A percentile compares a stretch with the other conserved stretches of the same genome.
Evolutionary conservation across 2,888 invertebrate species (phyloP).

Genomic region (Tupiocoris notatus): DNA sequence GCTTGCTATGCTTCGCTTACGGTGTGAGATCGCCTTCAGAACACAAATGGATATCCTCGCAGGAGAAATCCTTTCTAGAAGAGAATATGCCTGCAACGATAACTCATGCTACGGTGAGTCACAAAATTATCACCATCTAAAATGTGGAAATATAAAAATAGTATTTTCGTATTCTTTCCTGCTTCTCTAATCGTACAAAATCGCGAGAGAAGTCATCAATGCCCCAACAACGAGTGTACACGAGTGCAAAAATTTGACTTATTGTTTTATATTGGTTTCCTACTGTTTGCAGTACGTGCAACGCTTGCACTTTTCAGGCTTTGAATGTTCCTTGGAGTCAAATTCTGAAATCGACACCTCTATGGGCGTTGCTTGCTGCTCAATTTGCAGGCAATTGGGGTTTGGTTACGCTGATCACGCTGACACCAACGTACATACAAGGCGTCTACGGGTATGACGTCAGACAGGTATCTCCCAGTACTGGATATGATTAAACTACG

Average conservation of each 20-base stretch:
- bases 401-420: not conserved
- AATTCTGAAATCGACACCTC: not conserved
- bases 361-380: not conserved
- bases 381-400: not conserved
- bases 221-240: too few relatives aligned
- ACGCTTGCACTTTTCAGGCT: not conserved
- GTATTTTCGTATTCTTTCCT: too few relatives aligned
- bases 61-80: slow-evolving; percentile 10
- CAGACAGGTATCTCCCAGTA: too few relatives aligned
- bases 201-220: too few relatives aligned
- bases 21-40: not conserved
- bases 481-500: too few relatives aligned
- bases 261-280: too few relatives aligned
- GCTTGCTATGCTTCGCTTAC: not conserved
- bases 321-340: not conserved
- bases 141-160: too few relatives aligned
- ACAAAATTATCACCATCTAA: too few relatives aligned
- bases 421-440: not conserved
- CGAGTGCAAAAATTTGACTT: too few relatives aligned
- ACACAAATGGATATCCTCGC: not conserved
- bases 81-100: not conserved
- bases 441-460: not conserved
- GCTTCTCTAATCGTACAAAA: too few relatives aligned
- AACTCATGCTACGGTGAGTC: too few relatives aligned
- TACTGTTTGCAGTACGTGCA: too few relatives aligned